Conservation (phyloP, 2,888 invertebrate genomes). For the Synergus umbraculus region DNA sequence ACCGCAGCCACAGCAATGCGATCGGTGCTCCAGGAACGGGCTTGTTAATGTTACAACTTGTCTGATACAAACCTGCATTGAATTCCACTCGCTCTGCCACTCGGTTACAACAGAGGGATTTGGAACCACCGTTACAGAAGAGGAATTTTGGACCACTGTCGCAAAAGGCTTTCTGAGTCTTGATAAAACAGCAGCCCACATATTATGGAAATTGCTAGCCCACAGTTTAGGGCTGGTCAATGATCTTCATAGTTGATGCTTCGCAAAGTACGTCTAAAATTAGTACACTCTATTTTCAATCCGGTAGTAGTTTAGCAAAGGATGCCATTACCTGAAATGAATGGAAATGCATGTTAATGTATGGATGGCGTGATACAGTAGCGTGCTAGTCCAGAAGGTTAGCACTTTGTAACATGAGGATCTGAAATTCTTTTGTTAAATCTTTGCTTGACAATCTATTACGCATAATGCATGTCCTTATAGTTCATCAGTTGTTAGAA, state of each 20-base stretch:
- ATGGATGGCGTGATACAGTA: slow-evolving; percentile 29
- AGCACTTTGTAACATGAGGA: neutral
- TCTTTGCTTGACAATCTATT: neutral
- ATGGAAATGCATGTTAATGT: slow-evolving; percentile 31
- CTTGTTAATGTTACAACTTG: neutral
- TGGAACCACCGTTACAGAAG: no score
- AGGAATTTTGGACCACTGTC: no score
- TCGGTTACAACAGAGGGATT: no score
- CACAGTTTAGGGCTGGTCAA: neutral
- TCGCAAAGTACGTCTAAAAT: neutral
- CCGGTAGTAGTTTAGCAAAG: slow-evolving; percentile 8
- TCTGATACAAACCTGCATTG: neutral
- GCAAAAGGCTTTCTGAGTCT: no score
- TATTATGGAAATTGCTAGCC: neutral
- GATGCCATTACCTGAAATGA: neutral
- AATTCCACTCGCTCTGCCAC: no score
- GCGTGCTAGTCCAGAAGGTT: slow-evolving; percentile 24
- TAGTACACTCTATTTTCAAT: slow-evolving; percentile 8
- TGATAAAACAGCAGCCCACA: no score
- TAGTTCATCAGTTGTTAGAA: neutral
- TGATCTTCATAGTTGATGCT: slow-evolving; percentile 2
- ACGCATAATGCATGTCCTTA: slow-evolving; percentile 1
- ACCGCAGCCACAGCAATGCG: neutral
- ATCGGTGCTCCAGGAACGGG: slow-evolving; percentile 1
- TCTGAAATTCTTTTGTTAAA: slow-evolving; percentile 13